phyloP scores from a whole-genome alignment of 2,888 invertebrate genomes.

The Eudemis profundana region DNA sequence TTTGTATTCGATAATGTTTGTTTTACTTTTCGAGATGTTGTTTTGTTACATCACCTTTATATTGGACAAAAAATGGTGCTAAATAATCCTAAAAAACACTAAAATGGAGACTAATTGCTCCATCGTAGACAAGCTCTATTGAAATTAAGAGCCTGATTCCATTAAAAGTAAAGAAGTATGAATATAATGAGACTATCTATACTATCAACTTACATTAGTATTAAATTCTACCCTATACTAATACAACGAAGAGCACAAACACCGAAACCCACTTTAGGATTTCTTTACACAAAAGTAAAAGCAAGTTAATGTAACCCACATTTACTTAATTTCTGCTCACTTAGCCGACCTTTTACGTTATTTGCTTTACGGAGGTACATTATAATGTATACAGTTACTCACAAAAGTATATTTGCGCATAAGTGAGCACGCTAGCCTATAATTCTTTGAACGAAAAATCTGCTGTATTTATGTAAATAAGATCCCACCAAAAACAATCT shows the following conservation, averaged over 20 bases:
- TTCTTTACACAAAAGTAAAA: slow-evolving; percentile 44
- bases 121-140: no score
- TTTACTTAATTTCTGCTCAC: slow-evolving; percentile 42
- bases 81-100: no score
- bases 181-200: background rate
- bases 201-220: background rate
- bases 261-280: slow-evolving; percentile 26
- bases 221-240: slow-evolving; percentile 8
- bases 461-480: slow-evolving; percentile 7
- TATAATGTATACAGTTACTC: slow-evolving; percentile 24
- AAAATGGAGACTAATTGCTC: no score
- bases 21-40: background rate
- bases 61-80: no score
- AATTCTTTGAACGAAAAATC: slow-evolving; percentile 11
- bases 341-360: slow-evolving; percentile 26
- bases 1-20: no score
- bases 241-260: slow-evolving; percentile 26
- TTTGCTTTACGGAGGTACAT: slow-evolving; percentile 21
- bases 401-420: slow-evolving; percentile 14
- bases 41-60: no score
- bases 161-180: background rate
- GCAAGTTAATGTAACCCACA: slow-evolving; percentile 46
- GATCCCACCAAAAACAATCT: no score
- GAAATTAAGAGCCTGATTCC: no score
- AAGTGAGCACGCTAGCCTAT: background rate